Evolutionary conservation across 2,888 invertebrate genomes (phyloP).

Genomic region (Cephus rjabovi): DNA sequence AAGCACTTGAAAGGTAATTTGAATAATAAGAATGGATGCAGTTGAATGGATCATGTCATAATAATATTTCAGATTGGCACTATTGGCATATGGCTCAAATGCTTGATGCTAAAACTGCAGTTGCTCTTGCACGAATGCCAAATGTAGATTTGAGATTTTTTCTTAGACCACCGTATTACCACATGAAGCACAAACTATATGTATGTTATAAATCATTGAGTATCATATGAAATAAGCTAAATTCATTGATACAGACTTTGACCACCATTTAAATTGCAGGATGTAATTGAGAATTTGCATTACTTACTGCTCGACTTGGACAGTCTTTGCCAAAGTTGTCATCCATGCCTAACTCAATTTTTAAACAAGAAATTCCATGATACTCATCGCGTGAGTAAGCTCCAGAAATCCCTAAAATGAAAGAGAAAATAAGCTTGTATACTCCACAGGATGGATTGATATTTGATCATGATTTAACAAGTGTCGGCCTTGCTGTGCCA

Average conservation of each 20-base stretch:
- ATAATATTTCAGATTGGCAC: slow-evolving; percentile 68
- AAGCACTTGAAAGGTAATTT: slow-evolving; percentile 72
- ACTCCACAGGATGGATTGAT: slow-evolving; percentile 52
- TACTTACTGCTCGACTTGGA: slow-evolving; percentile 51
- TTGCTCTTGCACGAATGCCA: slow-evolving; percentile 79
- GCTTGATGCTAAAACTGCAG: slow-evolving; percentile 80
- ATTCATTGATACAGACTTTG: background rate
- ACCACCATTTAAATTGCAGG: slow-evolving; percentile 35
- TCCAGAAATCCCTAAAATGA: background rate
- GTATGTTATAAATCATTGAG: slow-evolving; percentile 54
- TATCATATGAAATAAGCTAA: background rate
- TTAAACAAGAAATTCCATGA: slow-evolving; percentile 55
- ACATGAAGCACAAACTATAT: slow-evolving; percentile 64
- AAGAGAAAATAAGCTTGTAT: background rate
- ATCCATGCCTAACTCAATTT: slow-evolving; percentile 58
- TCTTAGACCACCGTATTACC: slow-evolving; percentile 73
- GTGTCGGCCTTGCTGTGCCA: slow-evolving; percentile 46
- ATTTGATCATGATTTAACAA: slow-evolving; percentile 61
- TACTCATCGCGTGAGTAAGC: slow-evolving; percentile 49
- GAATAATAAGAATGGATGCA: background rate
- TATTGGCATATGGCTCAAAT: slow-evolving; percentile 83
- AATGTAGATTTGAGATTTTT: slow-evolving; percentile 81
- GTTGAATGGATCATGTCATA: slow-evolving; percentile 9
- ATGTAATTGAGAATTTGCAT: slow-evolving; percentile 52
- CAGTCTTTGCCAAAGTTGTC: slow-evolving; percentile 46